phyloP scores from a whole-genome alignment of 2,797 vertebrate genomes.

The Siniperca obscura region DNA sequence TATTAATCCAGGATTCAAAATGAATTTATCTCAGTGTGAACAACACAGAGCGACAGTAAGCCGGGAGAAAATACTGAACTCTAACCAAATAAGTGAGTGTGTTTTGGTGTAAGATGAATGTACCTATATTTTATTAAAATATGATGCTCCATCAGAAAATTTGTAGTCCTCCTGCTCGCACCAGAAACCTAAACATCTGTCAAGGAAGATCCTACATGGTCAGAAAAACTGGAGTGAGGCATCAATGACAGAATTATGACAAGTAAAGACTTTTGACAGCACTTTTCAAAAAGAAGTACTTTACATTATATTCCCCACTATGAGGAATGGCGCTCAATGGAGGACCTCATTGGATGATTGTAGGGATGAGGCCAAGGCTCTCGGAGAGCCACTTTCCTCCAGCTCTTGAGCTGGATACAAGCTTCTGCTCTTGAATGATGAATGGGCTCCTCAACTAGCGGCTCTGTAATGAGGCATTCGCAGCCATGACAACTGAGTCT shows the following conservation, averaged over 20 bases:
- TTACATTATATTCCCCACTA: constrained; percentile 63
- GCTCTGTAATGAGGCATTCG: constrained; percentile 70
- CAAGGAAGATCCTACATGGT: background rate
- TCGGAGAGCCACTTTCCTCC: constrained; percentile 72
- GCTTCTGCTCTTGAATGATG: constrained; percentile 76
- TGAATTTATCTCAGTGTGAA: background rate
- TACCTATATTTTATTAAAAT: background rate
- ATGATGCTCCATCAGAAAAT: background rate
- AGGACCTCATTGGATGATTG: constrained; percentile 80
- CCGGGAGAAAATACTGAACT: background rate
- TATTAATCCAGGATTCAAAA: background rate
- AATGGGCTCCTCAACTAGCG: constrained; percentile 72
- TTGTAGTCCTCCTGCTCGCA: background rate
- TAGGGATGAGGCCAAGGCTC: constrained; percentile 76
- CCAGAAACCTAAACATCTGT: background rate
- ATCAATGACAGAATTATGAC: constrained; percentile 65
- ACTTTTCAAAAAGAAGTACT: constrained; percentile 65
- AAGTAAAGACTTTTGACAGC: constrained; percentile 69
- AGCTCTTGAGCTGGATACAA: constrained; percentile 75
- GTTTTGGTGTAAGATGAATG: background rate
- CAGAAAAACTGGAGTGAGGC: constrained; percentile 36
- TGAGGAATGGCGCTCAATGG: constrained; percentile 63
- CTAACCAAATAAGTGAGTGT: background rate
- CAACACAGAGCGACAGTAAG: background rate
- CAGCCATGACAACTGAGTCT: constrained; percentile 77